Base-by-base conservation (phyloP, 2,797 vertebrate species). In the Tragopan temminckii region DNA sequence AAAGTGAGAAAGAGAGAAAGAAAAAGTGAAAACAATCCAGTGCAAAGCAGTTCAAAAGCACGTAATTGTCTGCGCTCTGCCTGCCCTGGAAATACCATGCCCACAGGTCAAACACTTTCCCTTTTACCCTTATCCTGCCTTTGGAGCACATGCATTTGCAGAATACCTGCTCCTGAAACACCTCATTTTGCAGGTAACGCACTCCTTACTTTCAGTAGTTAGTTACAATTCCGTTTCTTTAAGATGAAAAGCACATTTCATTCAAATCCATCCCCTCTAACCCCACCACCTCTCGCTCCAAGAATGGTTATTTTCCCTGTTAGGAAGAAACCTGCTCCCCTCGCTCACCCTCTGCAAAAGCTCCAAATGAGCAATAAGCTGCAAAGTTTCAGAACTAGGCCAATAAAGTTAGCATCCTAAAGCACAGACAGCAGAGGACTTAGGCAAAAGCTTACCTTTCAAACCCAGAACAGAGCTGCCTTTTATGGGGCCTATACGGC, bases 401-500 rank as follows among this genome's bases (percentile, higher is more conserved):
- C 97, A 97, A 95, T 94, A 94, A 90, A 91, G 92, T 90, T 89
- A 76, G 89, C 94, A 94, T 83, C 93, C 82, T 72, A 89, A 95
- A 92, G 95, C 95, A 96, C 90, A 97, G 95, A 82, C 70, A 95
- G 97, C 93, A 89, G 95, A 98, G 97, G 91, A 98, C 97, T 96
- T 96, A 78, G 48, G 95, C 87, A 93, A 95, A 95, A 67, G 94
- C 98, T 98, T 99, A 99, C 98, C 98, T 98, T 98, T 95, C 96
- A 95, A 80, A 89, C 93, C 97, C 96, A 97, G 97, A 93, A 95
- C 95, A 97, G 96, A 96, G 97, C 96, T 97, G 97, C 91, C 97
- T 96, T 96, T 97, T 92, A 93, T 96, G 97, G 97, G 98, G 98
- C 98, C 98, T 98, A 96, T 82, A 95, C 85, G 95, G 97, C 96